Percentiles rank a stretch among this genome's conserved stretches.
These are phyloP conservation scores for Sesamia nonagrioides DNA, from an alignment of 1,140 invertebrate genomes.

Conservation along the genomic window DNA sequence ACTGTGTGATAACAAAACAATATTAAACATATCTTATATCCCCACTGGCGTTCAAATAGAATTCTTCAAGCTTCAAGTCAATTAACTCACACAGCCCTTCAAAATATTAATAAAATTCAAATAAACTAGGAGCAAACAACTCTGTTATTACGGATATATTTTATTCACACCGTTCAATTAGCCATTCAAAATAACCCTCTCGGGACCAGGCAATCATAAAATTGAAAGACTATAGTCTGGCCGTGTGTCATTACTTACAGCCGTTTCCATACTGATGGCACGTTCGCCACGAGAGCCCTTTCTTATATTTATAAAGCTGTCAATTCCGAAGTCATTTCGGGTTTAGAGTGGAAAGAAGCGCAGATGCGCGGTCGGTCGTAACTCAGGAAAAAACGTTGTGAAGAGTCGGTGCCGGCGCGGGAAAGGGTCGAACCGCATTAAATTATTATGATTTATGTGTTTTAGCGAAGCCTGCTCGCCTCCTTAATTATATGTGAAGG, in stretches of 20 bases:
- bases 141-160: conserved; percentile 16
- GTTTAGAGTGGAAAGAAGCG: conserved; percentile 73
- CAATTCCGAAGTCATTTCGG: conserved; percentile 77
- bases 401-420: conserved; percentile 63
- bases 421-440: conserved; percentile 76
- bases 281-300: conserved; percentile 51
- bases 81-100: not conserved
- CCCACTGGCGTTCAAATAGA: not conserved
- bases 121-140: conserved; percentile 19
- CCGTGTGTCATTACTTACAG: conserved; percentile 37
- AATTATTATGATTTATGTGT: conserved; percentile 87
- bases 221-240: conserved; percentile 43
- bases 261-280: conserved; percentile 37
- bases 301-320: conserved; percentile 84
- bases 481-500: conserved; percentile 83
- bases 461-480: conserved; percentile 72
- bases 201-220: conserved; percentile 53
- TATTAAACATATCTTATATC: no score
- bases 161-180: conserved; percentile 43
- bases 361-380: conserved; percentile 76
- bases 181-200: conserved; percentile 15
- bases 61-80: not conserved
- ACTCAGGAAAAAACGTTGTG: conserved; percentile 71
- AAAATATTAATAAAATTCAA: conserved; percentile 23
- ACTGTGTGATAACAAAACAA: no score